A percentile compares a stretch with the other conserved stretches of the same genome.
Evolutionary conservation across 1,140 invertebrate species (phyloP).

Genomic region (Whitmania pigra): DNA sequence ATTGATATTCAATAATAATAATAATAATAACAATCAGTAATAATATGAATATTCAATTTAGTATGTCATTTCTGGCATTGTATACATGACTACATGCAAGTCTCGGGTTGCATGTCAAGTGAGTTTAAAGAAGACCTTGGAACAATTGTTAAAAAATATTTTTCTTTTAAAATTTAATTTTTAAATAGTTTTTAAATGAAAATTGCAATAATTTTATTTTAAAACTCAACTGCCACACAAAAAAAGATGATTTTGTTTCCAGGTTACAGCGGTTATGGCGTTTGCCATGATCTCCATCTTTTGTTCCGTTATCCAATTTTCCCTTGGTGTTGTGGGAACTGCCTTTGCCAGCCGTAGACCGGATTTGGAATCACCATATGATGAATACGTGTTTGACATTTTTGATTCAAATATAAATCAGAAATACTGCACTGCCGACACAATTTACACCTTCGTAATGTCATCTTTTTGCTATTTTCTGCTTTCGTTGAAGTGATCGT

Average conservation of each 20-base stretch:
- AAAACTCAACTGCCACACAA: not conserved
- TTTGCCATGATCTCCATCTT: not conserved
- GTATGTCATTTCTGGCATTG: not conserved
- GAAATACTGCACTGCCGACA: not conserved
- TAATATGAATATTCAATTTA: not conserved
- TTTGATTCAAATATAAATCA: not conserved
- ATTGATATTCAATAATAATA: too few species aligned
- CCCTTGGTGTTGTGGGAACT: slow-evolving; percentile 1
- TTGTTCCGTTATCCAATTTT: slow-evolving; percentile 9
- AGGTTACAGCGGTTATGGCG: not conserved
- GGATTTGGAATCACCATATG: not conserved
- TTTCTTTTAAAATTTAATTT: not conserved
- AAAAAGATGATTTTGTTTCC: not conserved
- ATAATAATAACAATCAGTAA: too few species aligned
- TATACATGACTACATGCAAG: not conserved
- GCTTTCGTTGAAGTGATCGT: not conserved
- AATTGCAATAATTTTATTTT: not conserved
- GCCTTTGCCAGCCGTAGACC: not conserved
- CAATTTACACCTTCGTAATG: not conserved
- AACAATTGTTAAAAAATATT: not conserved
- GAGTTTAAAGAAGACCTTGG: not conserved
- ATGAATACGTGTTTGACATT: not conserved
- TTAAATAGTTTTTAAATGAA: not conserved
- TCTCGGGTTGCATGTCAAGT: too few species aligned
- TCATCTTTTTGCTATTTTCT: not conserved